Evolutionary conservation across 2,888 invertebrate species (phyloP), one percentile per base, ranked within the genome.

Genomic region (Lycocerus yunnanus): DNA sequence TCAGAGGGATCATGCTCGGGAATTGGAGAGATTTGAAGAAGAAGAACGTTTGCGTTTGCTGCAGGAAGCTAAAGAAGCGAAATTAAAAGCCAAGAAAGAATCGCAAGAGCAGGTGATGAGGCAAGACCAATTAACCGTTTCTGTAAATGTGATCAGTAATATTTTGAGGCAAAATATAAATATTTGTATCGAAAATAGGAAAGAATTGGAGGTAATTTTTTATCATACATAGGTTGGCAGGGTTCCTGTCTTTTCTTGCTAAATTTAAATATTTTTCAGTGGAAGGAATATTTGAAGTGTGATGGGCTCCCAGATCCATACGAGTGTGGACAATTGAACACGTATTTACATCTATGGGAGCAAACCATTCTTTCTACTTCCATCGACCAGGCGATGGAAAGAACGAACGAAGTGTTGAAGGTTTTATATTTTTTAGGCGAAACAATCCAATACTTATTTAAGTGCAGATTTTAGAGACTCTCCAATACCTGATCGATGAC

Each of bases 281-380:
- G 91, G 91, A 73, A 83, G 15, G 85, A 88, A 16, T 90, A 89
- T 80, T 84, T 90, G 78, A 86, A 86, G 68, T 91, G 90, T 79
- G 89, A 90, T 70, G 88, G 89, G 58, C 82, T 90, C 60, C 91
- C 91, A 1, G 87, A 90, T 82, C 88, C 90, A 2, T 84, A 85
- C 1, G 84, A 86, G 27, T 83, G 88, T 3, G 84, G 87, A 1
- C 86, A 89, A 76, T 86, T 91, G 86, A 90, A 89, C 79, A 89
- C 89, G 0, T 90, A 89, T 74, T 82, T 90, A 13, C 89, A 88
- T 77, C 81, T 89, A 5, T 90, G 90, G 90, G 85, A 88, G 24
- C 80, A 87, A 73, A 85, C 85, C 43, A 83, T 88, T 59, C 83
- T 86, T 1, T 79, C 84, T 2, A 86, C 87, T 8, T 85, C 83